Conservation (phyloP, 1,140 invertebrate genomes). For the Penaeus indicus region DNA sequence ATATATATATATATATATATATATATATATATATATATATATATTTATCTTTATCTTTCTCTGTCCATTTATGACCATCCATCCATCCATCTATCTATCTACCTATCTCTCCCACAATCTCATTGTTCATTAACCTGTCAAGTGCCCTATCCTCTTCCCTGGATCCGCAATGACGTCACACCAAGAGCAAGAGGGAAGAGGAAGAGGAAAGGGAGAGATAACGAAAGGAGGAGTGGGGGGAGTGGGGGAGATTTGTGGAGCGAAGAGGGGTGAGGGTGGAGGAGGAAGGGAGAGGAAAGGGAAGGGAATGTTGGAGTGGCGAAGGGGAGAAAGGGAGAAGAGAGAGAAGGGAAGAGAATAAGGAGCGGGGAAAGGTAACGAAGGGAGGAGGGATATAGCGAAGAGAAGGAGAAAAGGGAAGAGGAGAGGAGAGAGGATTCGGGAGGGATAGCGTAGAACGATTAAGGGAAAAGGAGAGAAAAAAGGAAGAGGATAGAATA, state of each 20-base stretch:
- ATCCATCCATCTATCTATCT: too few relatives aligned
- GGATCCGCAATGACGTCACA: background rate
- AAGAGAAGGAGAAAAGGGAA: background rate
- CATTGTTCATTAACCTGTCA: too few relatives aligned
- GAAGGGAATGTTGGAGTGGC: background rate
- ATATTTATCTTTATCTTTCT: too few relatives aligned
- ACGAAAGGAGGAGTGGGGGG: background rate
- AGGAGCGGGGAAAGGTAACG: background rate
- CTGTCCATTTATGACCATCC: too few relatives aligned
- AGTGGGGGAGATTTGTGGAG: background rate
- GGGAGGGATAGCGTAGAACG: background rate
- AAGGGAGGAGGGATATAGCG: background rate
- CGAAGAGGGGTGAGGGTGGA: background rate
- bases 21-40: too few relatives aligned
- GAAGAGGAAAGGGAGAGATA: background rate
- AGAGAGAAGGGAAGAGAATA: background rate
- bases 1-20: too few relatives aligned
- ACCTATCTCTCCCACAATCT: too few relatives aligned
- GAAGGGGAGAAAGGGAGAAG: background rate
- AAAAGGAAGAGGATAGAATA: background rate
- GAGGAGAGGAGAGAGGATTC: background rate
- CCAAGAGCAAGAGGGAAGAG: background rate
- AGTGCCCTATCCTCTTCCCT: too few relatives aligned
- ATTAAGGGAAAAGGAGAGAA: background rate
- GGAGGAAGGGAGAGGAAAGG: background rate